phyloP scores from a whole-genome alignment of 2,113 vertebrate genomes.

The Myiozetetes cayanensis region DNA sequence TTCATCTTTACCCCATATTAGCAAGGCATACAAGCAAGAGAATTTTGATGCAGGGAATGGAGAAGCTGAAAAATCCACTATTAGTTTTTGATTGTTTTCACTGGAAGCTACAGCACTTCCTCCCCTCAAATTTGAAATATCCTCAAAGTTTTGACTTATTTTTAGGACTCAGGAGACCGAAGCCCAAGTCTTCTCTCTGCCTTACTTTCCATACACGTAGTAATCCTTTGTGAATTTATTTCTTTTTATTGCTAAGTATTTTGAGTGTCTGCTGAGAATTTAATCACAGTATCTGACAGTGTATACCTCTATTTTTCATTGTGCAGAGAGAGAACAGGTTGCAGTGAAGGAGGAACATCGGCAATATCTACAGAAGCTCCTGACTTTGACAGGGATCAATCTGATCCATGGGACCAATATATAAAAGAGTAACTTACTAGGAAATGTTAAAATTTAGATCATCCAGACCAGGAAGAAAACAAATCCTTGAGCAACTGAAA shows the following conservation, averaged over 20 bases:
- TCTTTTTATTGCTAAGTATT: conserved; percentile 10
- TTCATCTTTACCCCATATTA: neutral
- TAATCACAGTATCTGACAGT: neutral
- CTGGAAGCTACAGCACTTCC: conserved; percentile 2
- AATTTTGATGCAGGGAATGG: neutral
- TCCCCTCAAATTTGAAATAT: neutral
- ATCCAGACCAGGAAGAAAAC: neutral
- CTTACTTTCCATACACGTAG: neutral
- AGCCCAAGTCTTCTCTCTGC: neutral
- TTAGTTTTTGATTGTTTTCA: neutral
- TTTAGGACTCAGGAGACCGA: neutral
- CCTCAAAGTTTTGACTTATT: neutral
- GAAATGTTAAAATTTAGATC: neutral
- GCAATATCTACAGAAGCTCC: neutral
- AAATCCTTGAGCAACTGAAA: neutral
- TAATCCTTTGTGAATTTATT: neutral
- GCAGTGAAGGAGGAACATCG: neutral
- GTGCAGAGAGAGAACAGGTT: neutral
- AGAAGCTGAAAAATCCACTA: neutral
- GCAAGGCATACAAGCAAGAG: neutral
- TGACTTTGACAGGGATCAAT: neutral
- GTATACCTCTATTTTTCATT: neutral
- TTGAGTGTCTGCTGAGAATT: neutral
- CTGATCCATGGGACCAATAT: neutral
- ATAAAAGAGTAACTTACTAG: neutral